These are phyloP conservation scores for Hybognathus amarus DNA, from an alignment of 2,797 vertebrate genomes.

Conservation along the genomic window DNA sequence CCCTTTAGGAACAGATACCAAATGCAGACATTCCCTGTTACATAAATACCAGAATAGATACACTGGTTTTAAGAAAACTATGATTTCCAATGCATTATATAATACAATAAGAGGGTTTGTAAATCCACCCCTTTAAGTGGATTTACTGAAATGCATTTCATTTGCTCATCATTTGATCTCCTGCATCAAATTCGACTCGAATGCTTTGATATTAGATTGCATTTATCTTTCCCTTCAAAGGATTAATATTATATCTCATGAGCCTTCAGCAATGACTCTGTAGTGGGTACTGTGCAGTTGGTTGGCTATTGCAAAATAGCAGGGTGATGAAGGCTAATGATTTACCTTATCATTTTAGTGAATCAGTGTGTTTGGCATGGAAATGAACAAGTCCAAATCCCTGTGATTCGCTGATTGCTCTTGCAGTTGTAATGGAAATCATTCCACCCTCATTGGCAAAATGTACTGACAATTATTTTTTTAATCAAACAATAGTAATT, in stretches of 20 bases:
- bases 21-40: not conserved
- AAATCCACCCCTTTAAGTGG: not conserved
- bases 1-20: not conserved
- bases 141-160: constrained; percentile 1
- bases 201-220: not conserved
- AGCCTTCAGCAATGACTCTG: not conserved
- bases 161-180: not conserved
- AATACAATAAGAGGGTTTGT: not conserved
- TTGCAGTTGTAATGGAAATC: too few relatives aligned
- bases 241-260: constrained; percentile 1
- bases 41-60: not conserved
- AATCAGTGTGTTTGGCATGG: too few relatives aligned
- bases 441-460: too few relatives aligned
- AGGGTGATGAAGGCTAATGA: not conserved
- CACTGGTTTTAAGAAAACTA: not conserved
- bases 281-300: not conserved
- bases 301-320: not conserved
- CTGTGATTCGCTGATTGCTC: too few relatives aligned
- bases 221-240: not conserved
- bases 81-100: not conserved
- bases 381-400: too few relatives aligned
- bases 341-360: too few relatives aligned
- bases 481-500: too few relatives aligned
- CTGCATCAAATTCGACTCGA: not conserved
- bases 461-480: too few relatives aligned